Evolutionary conservation across 2,113 vertebrate species (phyloP).

Genomic region (Albula glossodonta): DNA sequence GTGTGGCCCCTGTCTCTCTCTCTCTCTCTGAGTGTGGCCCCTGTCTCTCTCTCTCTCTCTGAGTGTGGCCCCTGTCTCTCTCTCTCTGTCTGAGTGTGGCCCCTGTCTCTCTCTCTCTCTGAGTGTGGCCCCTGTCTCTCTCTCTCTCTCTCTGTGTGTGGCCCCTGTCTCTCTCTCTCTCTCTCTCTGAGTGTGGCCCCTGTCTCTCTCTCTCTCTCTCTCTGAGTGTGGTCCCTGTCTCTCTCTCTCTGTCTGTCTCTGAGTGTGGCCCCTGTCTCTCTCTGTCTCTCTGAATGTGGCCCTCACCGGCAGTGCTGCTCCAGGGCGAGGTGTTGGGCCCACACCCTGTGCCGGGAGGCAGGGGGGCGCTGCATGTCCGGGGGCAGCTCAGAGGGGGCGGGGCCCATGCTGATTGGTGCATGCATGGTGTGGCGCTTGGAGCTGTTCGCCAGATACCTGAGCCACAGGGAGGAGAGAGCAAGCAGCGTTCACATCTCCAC

Average conservation of each 20-base stretch:
- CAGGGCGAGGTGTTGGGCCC: slow-evolving; percentile 65
- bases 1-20: too few species aligned
- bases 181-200: not conserved
- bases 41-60: not conserved
- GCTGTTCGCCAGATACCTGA: slow-evolving; percentile 99
- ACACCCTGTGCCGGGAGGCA: slow-evolving; percentile 90
- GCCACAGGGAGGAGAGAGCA: slow-evolving; percentile 74
- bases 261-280: too few species aligned
- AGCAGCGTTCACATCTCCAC: slow-evolving; percentile 70
- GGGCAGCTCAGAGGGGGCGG: slow-evolving; percentile 87
- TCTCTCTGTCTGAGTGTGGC: not conserved
- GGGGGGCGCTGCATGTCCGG: slow-evolving; percentile 92
- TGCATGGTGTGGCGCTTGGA: slow-evolving; percentile 98
- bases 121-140: not conserved
- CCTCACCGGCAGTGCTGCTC: too few species aligned
- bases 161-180: too few species aligned
- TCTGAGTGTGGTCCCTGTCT: too few species aligned
- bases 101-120: too few species aligned
- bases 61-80: not conserved
- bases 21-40: too few species aligned
- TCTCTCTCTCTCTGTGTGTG: too few species aligned
- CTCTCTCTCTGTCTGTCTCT: too few species aligned
- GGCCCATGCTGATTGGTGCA: slow-evolving; percentile 78
- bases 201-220: too few species aligned
- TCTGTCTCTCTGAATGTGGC: too few species aligned